Percentiles rank a stretch among this genome's conserved stretches.
Conservation (phyloP, 2,797 vertebrate genomes). For the Coregonus suidteri region DNA sequence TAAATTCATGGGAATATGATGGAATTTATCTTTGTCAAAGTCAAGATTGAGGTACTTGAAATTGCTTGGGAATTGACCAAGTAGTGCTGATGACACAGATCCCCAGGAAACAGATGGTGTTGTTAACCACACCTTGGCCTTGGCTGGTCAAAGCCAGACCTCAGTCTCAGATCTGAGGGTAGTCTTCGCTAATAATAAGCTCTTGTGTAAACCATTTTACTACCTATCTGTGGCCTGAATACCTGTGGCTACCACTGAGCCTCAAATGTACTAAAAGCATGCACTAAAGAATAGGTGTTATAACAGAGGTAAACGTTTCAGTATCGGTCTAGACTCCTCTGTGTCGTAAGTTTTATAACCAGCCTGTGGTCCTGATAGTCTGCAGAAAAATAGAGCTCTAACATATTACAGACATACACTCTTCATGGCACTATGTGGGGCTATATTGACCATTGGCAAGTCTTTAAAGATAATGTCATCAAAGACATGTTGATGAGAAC, state of each 20-base stretch:
- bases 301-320: neutral
- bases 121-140: constrained; percentile 1
- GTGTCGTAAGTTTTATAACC: neutral
- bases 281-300: neutral
- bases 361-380: constrained; percentile 5
- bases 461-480: neutral
- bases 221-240: neutral
- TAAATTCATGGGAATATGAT: no score
- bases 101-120: constrained; percentile 26
- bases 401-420: neutral
- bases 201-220: constrained; percentile 6
- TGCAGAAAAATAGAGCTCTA: neutral
- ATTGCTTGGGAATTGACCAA: constrained; percentile 20
- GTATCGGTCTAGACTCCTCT: constrained; percentile 4
- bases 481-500: neutral
- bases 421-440: neutral
- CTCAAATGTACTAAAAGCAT: neutral
- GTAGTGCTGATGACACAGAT: constrained; percentile 34
- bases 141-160: constrained; percentile 27
- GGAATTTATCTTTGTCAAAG: no score
- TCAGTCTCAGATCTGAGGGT: constrained; percentile 14
- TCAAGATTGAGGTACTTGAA: constrained; percentile 13
- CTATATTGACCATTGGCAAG: neutral
- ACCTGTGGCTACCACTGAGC: neutral
- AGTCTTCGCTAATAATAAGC: constrained; percentile 1